Evolutionary conservation across 2,797 vertebrate genomes (phyloP).

Genomic region (Peromyscus attwateri): DNA sequence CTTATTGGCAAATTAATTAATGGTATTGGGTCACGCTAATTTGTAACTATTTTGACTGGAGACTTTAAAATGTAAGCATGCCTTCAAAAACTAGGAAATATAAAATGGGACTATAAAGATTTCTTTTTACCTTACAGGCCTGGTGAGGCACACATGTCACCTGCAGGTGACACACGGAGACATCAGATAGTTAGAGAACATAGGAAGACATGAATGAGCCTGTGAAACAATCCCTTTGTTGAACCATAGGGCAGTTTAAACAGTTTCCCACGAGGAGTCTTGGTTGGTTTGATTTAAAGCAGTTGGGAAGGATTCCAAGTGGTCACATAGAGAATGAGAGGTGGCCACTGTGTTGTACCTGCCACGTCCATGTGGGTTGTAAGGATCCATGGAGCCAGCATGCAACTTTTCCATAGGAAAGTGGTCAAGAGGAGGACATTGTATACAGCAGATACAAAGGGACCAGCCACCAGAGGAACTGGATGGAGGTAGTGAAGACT

Average conservation of each 20-base stretch:
- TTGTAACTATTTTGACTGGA: neutral
- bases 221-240: neutral
- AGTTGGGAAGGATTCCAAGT: neutral
- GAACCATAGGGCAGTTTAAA: no score
- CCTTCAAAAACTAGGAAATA: neutral
- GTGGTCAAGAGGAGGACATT: neutral
- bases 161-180: neutral
- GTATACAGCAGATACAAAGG: neutral
- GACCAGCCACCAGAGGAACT: neutral
- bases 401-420: neutral
- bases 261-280: neutral
- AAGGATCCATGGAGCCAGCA: neutral
- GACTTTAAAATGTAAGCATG: neutral
- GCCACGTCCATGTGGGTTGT: fast-evolving
- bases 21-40: neutral
- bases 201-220: neutral
- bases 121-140: neutral
- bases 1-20: neutral
- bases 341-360: neutral
- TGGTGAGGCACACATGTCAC: neutral
- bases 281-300: neutral
- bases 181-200: neutral
- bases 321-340: neutral
- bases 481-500: fast-evolving
- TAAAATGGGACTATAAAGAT: neutral